phyloP scores from a whole-genome alignment of 1,140 invertebrate species.

The Macrosteles quadrilineatus region DNA sequence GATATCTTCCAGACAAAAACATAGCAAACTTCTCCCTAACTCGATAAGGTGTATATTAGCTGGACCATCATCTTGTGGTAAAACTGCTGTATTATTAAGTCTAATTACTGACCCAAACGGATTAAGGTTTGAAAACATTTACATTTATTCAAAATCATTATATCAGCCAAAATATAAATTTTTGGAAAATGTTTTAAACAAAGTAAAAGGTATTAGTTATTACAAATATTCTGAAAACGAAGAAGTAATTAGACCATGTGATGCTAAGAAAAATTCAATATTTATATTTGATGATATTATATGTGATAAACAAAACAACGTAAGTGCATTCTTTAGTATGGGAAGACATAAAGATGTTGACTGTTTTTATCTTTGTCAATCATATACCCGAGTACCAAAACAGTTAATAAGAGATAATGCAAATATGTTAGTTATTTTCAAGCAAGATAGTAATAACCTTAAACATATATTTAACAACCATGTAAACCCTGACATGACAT shows the following conservation, averaged over 20 bases:
- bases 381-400: slow-evolving; percentile 49
- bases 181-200: slow-evolving; percentile 38
- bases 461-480: slow-evolving; percentile 29
- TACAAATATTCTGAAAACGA: slow-evolving; percentile 41
- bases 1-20: slow-evolving; percentile 19
- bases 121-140: slow-evolving; percentile 47
- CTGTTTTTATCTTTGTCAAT: slow-evolving; percentile 49
- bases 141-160: slow-evolving; percentile 45
- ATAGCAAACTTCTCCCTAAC: slow-evolving; percentile 43
- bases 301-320: slow-evolving; percentile 48
- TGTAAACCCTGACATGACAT: slow-evolving; percentile 18
- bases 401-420: slow-evolving; percentile 49
- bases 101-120: slow-evolving; percentile 47
- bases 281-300: slow-evolving; percentile 51
- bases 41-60: slow-evolving; percentile 42
- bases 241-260: slow-evolving; percentile 41
- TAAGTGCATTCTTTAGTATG: slow-evolving; percentile 48
- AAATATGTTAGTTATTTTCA: slow-evolving; percentile 44
- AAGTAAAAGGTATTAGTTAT: slow-evolving; percentile 39
- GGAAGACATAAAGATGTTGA: slow-evolving; percentile 48
- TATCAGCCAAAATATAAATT: slow-evolving; percentile 45
- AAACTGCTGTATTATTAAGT: slow-evolving; percentile 46
- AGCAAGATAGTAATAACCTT: slow-evolving; percentile 21
- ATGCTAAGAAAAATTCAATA: slow-evolving; percentile 44
- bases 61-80: slow-evolving; percentile 47